Evolutionary conservation across 1,140 invertebrate species (phyloP).

Genomic region (Wasmannia auropunctata): DNA sequence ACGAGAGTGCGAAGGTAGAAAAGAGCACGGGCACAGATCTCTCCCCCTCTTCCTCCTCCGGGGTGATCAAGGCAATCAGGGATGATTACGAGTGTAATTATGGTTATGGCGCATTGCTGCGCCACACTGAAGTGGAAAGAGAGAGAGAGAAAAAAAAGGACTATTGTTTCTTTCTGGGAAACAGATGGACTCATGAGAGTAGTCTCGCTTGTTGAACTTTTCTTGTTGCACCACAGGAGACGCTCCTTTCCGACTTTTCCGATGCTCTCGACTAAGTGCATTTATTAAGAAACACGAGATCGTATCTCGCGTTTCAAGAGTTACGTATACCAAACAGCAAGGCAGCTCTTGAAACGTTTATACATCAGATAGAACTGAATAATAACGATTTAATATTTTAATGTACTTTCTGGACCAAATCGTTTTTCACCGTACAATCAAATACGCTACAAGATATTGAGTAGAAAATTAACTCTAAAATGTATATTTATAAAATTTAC

Average conservation of each 20-base stretch:
- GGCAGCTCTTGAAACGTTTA: not conserved
- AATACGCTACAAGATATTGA: not conserved
- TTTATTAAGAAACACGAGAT: not conserved
- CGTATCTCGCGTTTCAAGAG: not conserved
- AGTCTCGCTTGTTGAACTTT: conserved; percentile 68
- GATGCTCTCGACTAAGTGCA: not conserved
- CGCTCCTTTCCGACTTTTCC: conserved; percentile 21
- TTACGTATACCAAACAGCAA: not conserved
- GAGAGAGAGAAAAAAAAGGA: conserved; percentile 28
- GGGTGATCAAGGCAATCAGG: conserved; percentile 72
- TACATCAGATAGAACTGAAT: not conserved
- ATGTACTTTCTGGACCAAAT: not conserved
- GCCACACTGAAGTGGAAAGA: conserved; percentile 23
- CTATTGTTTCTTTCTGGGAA: conserved; percentile 83
- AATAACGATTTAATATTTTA: not conserved
- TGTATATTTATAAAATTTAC: too few species aligned
- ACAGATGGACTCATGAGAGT: conserved; percentile 72
- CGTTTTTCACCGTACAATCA: not conserved
- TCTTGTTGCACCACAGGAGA: conserved; percentile 29
- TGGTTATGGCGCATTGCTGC: conserved; percentile 78
- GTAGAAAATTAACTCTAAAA: not conserved
- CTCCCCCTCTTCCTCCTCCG: conserved; percentile 56
- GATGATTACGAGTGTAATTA: conserved; percentile 81
- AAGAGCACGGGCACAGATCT: conserved; percentile 32
- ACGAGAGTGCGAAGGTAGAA: conserved; percentile 56